Evolutionary conservation across 2,888 invertebrate genomes (phyloP), one percentile per base, ranked within the genome.

Genomic region (Hemicrepidius hirtus): DNA sequence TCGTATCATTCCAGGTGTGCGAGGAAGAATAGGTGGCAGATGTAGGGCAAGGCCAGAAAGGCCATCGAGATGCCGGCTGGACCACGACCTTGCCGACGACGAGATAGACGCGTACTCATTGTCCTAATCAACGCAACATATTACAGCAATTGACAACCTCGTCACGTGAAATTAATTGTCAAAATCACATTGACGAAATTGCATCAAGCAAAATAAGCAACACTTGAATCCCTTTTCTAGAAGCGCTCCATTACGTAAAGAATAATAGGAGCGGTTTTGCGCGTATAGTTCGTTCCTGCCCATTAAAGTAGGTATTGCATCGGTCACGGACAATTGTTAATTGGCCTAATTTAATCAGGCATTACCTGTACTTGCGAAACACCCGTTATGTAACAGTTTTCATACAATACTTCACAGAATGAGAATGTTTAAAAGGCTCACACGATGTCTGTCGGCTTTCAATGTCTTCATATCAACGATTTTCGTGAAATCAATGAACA

Each of bases 41-140:
- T 68, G 68, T 72, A 67, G 72, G 68, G 72, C 72, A 67, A 67
- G 72, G 72, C 67, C 64, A 37, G n/a, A 62, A 63, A 72, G 68
- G 72, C 67, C 67, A 64, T 57, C 72, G 55, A 68, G 68, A 68
- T 68, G 72, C 46, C 68, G 63, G 55, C 28, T 68, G 62, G 62
- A 68, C 72, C 63, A 40, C 68, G 72, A 72, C 72, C 72, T 71
- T 71, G 66, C 40, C 16, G 57, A 12, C 28, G 35, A 46, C 44
- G 63, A 46, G 18, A 50, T 70, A 64, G 16, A 40, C 63, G 55
- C 55, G 57, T 21, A 71, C 50, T 67, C 44, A 71, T 71, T 68
- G 44, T 63, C 37, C 49, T 49, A 68, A 67, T 68, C 59, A 67
- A 13, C 35, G 10, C 6, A 24, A 44, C 16, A 57, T 40, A 67